phyloP scores from a whole-genome alignment of 1,140 invertebrate genomes.

The Ganaspis sp. region DNA sequence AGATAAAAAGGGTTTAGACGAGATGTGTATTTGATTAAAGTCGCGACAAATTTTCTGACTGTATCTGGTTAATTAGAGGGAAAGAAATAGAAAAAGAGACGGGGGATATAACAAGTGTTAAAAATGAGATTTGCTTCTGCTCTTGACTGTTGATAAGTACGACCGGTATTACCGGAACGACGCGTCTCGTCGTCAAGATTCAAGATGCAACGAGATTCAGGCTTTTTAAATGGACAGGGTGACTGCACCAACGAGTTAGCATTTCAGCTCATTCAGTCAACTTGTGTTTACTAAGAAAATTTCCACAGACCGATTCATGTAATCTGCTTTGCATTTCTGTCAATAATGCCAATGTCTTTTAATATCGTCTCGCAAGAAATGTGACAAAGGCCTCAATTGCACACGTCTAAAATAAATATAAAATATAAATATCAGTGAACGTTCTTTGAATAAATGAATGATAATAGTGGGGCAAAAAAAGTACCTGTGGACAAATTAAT shows the following conservation, averaged over 20 bases:
- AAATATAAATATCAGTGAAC: not conserved
- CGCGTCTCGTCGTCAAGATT: not conserved
- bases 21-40: too few species aligned
- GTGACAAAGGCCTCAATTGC: not conserved
- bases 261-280: slow-evolving; percentile 18
- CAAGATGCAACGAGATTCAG: slow-evolving; percentile 9
- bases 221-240: not conserved
- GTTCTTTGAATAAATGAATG: slow-evolving; percentile 13
- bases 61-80: not conserved
- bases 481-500: too few species aligned
- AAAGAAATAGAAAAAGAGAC: not conserved
- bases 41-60: not conserved
- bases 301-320: not conserved
- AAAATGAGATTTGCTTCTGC: slow-evolving; percentile 9
- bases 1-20: too few species aligned
- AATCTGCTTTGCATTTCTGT: slow-evolving; percentile 25
- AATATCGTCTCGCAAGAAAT: not conserved
- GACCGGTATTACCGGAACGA: slow-evolving; percentile 40
- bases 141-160: slow-evolving; percentile 31
- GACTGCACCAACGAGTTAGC: slow-evolving; percentile 2
- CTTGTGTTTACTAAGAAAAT: slow-evolving; percentile 6
- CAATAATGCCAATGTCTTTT: not conserved
- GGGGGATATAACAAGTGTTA: not conserved
- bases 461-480: too few species aligned
- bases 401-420: not conserved